phyloP scores from a whole-genome alignment of 2,797 vertebrate species.

The Rhabdomys pumilio region DNA sequence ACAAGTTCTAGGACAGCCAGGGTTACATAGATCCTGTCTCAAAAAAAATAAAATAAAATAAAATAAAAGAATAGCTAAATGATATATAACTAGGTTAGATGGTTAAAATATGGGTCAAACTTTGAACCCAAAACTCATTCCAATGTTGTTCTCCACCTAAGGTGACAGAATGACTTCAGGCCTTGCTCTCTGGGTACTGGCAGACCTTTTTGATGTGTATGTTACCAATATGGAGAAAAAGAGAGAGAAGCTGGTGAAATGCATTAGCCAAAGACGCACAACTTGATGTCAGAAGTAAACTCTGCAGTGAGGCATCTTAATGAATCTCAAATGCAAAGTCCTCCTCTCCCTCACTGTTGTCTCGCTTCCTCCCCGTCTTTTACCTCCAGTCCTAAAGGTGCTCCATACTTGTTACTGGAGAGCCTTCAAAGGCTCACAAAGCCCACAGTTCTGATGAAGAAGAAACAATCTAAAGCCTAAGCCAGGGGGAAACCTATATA shows the following conservation, averaged over 20 bases:
- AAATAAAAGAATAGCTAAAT: background rate
- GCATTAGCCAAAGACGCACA: background rate
- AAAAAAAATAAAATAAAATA: too few relatives aligned
- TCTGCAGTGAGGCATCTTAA: background rate
- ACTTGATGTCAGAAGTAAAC: background rate
- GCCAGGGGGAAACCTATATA: background rate
- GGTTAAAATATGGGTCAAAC: slow-evolving; percentile 23
- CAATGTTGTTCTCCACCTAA: background rate
- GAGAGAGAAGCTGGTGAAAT: background rate
- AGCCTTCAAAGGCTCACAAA: background rate
- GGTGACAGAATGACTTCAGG: background rate
- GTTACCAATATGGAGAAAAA: background rate
- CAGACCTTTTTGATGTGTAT: background rate
- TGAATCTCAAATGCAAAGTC: background rate
- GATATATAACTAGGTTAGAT: background rate
- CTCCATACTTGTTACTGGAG: background rate
- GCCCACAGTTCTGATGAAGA: background rate
- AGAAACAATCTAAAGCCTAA: background rate
- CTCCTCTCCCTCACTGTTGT: background rate
- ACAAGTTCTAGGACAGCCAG: background rate
- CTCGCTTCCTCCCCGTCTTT: background rate
- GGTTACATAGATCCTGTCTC: background rate
- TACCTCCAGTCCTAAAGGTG: background rate
- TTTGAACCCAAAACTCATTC: background rate
- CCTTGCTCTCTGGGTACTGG: background rate